A percentile compares a stretch with the other conserved stretches of the same genome.
Conservation (phyloP, 2,113 vertebrate genomes). For the Mesitornis unicolor region DNA sequence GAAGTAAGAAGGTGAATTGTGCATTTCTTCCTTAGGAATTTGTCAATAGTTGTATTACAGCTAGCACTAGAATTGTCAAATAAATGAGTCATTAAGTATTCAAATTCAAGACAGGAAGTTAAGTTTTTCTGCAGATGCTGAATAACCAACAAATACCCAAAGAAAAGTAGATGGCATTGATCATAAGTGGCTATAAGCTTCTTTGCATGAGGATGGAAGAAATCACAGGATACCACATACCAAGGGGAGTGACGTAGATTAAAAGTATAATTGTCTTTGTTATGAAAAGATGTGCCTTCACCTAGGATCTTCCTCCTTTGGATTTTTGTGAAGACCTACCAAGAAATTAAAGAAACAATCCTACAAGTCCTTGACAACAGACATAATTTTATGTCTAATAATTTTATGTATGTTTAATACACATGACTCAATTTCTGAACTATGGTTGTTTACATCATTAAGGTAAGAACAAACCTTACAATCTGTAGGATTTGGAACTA, state of each 20-base stretch:
- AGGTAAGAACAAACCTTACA: neutral
- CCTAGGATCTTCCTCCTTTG: neutral
- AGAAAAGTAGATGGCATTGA: neutral
- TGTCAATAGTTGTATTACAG: neutral
- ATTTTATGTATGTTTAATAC: too few relatives aligned
- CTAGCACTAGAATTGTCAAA: neutral
- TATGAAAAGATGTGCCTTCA: neutral
- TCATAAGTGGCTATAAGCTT: neutral
- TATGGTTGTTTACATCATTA: neutral
- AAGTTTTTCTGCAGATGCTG: neutral
- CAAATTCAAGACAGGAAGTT: neutral
- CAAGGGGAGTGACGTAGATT: neutral
- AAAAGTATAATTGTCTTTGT: neutral
- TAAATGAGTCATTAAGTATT: neutral
- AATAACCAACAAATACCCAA: neutral
- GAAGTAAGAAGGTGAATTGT: neutral
- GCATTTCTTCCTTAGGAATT: neutral
- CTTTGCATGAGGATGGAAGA: neutral
- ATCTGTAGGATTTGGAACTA: neutral
- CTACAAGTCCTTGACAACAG: neutral
- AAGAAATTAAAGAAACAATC: neutral
- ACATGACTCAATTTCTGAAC: neutral
- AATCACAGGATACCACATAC: neutral
- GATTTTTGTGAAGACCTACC: neutral
- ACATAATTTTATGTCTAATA: neutral